Percentiles rank a stretch among this genome's conserved stretches.
Evolutionary conservation across 2,113 vertebrate genomes (phyloP).

Genomic region (Hippocampus abdominalis): DNA sequence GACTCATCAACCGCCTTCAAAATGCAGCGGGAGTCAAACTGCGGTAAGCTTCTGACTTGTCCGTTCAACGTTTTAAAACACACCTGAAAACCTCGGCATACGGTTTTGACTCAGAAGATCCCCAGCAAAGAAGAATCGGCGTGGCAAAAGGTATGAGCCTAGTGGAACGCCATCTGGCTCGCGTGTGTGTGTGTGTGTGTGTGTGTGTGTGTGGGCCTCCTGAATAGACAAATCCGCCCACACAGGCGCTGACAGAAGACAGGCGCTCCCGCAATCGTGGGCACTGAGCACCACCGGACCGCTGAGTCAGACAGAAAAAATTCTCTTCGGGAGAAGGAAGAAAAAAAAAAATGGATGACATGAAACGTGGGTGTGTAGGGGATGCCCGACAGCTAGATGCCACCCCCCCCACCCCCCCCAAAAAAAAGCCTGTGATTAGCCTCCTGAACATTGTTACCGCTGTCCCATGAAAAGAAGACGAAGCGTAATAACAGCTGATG

Average conservation of each 20-base stretch:
- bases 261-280: not conserved
- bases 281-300: not conserved
- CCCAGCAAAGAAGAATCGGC: slow-evolving; percentile 28
- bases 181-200: slow-evolving; percentile 30
- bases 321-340: not conserved
- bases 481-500: too few species aligned
- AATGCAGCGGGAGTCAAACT: too few species aligned
- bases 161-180: slow-evolving; percentile 63
- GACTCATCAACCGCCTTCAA: too few species aligned
- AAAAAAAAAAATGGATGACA: not conserved
- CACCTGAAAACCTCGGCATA: too few species aligned
- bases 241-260: slow-evolving; percentile 1
- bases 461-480: too few species aligned
- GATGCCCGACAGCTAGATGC: slow-evolving; percentile 20
- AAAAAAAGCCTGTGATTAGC: slow-evolving; percentile 1
- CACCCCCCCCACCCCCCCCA: too few species aligned
- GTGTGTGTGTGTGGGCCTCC: slow-evolving; percentile 33
- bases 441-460: too few species aligned
- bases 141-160: slow-evolving; percentile 24
- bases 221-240: slow-evolving; percentile 27
- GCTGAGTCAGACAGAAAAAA: slow-evolving; percentile 1
- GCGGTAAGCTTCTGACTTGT: too few species aligned
- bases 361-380: not conserved
- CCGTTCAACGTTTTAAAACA: too few species aligned
- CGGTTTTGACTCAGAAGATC: too few species aligned